These are phyloP conservation scores for Epinephelus coioides DNA, from an alignment of 2,797 vertebrate genomes.

Conservation along the genomic window DNA sequence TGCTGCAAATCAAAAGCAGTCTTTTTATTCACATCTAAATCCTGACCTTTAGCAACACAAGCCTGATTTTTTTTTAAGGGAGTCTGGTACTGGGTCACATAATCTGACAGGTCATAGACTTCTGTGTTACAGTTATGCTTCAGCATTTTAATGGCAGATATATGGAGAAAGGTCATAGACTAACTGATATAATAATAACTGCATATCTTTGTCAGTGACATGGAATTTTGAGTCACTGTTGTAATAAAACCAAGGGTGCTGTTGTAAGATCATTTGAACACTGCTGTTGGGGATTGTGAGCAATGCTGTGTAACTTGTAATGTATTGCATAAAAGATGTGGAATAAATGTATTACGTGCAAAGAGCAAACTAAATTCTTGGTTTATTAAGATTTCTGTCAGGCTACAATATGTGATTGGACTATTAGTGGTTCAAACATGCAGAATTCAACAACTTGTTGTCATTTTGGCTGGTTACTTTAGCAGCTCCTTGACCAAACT, in stretches of 20 bases:
- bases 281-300: slow-evolving; percentile 10
- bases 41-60: too few relatives aligned
- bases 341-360: slow-evolving; percentile 22
- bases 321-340: slow-evolving; percentile 7
- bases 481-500: background rate
- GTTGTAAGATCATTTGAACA: background rate
- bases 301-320: background rate
- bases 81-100: too few relatives aligned
- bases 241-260: background rate
- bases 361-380: background rate
- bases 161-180: background rate
- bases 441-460: background rate
- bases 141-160: background rate
- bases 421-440: background rate
- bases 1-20: too few relatives aligned
- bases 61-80: too few relatives aligned
- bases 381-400: background rate
- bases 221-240: slow-evolving; percentile 1
- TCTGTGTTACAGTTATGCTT: background rate
- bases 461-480: background rate
- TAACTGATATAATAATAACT: background rate
- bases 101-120: too few relatives aligned
- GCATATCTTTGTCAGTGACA: background rate
- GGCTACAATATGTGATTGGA: background rate
- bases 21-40: too few relatives aligned